These are phyloP conservation scores for Ectobius pallidus DNA, from an alignment of 2,888 invertebrate genomes.

Conservation along the genomic window DNA sequence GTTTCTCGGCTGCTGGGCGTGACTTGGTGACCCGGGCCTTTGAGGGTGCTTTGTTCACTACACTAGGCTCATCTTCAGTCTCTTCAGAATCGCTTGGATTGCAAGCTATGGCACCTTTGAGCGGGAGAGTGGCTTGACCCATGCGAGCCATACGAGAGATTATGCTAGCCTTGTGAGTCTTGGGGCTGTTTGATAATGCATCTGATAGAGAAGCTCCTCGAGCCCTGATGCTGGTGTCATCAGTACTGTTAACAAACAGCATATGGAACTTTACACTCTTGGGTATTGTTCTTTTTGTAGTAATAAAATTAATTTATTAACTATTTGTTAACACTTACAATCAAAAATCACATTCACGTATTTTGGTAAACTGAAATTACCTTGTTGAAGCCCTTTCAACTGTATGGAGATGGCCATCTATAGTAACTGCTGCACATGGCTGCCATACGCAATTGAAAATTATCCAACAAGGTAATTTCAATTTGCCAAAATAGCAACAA, in stretches of 20 bases:
- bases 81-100: constrained; percentile 57
- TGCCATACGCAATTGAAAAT: too few species aligned
- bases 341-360: too few species aligned
- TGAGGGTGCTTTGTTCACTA: background rate
- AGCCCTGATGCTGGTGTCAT: constrained; percentile 42
- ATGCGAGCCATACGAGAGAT: constrained; percentile 64
- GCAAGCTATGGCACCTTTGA: constrained; percentile 46
- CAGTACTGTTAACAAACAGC: too few species aligned
- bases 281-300: background rate
- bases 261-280: background rate
- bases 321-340: too few species aligned
- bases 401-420: too few species aligned
- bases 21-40: background rate
- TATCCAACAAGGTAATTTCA: too few species aligned
- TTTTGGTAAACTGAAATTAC: too few species aligned
- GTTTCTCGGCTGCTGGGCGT: background rate
- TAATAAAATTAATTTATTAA: background rate
- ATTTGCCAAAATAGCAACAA: too few species aligned
- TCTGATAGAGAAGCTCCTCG: constrained; percentile 44
- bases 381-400: too few species aligned
- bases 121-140: constrained; percentile 61
- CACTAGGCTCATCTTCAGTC: constrained; percentile 50
- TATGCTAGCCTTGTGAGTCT: constrained; percentile 55
- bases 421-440: too few species aligned
- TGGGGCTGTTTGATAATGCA: constrained; percentile 41